Evolutionary conservation across 2,113 vertebrate genomes (phyloP), one percentile per base, ranked within the genome.

Genomic region (Clarias macrocephalus): DNA sequence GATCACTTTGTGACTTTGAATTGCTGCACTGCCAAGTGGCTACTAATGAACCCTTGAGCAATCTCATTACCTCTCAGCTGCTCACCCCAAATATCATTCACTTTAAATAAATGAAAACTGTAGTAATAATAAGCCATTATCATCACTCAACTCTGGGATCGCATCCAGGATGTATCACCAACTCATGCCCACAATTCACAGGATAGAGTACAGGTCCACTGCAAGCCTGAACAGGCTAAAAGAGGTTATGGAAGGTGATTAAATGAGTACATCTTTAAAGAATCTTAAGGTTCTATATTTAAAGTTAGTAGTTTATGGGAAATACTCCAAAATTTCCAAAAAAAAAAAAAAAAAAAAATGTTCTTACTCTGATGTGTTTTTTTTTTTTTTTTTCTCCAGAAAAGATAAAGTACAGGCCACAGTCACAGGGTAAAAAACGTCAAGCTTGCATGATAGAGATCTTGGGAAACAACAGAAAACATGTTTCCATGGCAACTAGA

Each of bases 401-500:
- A n/a, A n/a, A n/a, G n/a, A n/a, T n/a, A n/a, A n/a, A n/a, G n/a
- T 0, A 23, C 13, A 62, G 21, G 54, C 65, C 63, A 72, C 12
- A 60, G 52, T 37, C 21, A 66, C 60, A 12, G 56, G 33, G 10
- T 66, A 19, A 63, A 63, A 9, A 84, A 33, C 56, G 62, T 52
- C 75, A 70, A 10, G 13, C 73, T n/a, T 25, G 62, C 72, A 18
- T n/a, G 3, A 23, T 80, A 0, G 7, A 21, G 56, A 65, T 66
- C 63, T 48, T 70, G 59, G 48, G 70, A 70, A 86, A 84, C 54
- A 72, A 65, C 18, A 19, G 68, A 72, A 54, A 87, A 87, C 73
- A 80, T 75, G 85, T 89, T 83, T 84, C 76, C 76, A 37, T 81
- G 28, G 66, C 62, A 83, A n/a, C 33, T 15, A 33, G 21, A 3